phyloP scores from a whole-genome alignment of 2,888 invertebrate species.

The Anarsia innoxiella region DNA sequence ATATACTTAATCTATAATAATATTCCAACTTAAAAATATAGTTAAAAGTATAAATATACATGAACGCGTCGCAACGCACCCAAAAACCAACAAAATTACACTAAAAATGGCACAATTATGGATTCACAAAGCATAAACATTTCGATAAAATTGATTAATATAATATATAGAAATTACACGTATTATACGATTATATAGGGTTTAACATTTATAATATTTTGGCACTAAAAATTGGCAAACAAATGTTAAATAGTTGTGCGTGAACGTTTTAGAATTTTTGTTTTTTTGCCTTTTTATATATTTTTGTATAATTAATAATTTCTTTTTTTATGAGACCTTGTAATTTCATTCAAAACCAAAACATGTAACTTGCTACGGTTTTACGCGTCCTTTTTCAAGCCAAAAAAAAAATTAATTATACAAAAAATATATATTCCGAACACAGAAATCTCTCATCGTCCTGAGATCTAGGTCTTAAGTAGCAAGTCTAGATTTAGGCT shows the following conservation, averaged over 20 bases:
- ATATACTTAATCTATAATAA: constrained; percentile 12
- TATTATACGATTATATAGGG: constrained; percentile 15
- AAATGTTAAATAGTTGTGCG: constrained; percentile 33
- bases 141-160: not conserved
- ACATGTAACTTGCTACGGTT: too few species aligned
- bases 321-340: too few species aligned
- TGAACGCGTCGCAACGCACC: constrained; percentile 68
- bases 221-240: constrained; percentile 21
- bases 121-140: constrained; percentile 18
- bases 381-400: not conserved
- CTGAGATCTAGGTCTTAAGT: constrained; percentile 27
- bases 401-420: constrained; percentile 2
- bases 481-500: constrained; percentile 27
- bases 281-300: constrained; percentile 10
- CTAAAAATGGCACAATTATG: constrained; percentile 18
- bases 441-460: constrained; percentile 14
- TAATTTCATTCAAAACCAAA: too few species aligned
- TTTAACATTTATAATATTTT: constrained; percentile 14
- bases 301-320: constrained; percentile 7
- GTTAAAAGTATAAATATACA: constrained; percentile 57
- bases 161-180: not conserved
- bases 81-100: constrained; percentile 42
- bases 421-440: not conserved
- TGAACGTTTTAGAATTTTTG: constrained; percentile 28
- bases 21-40: constrained; percentile 33